Conservation (phyloP, 2,797 vertebrate species). For the Argyrosomus regius region DNA sequence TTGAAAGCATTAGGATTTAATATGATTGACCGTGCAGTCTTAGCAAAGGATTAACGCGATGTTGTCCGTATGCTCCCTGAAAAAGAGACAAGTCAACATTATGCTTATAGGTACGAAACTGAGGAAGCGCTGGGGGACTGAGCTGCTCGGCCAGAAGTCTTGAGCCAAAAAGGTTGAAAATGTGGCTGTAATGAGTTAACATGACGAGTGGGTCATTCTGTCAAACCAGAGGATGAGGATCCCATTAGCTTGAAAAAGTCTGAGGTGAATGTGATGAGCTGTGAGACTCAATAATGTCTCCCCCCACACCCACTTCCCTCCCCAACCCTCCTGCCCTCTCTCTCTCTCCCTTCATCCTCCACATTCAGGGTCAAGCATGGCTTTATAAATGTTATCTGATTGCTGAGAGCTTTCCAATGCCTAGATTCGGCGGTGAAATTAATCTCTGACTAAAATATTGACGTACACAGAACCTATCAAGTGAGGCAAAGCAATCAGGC, state of each 20-base stretch:
- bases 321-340: conserved; percentile 7
- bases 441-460: conserved; percentile 86
- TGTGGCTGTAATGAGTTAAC: conserved; percentile 64
- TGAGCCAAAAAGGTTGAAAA: conserved; percentile 25
- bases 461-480: conserved; percentile 73
- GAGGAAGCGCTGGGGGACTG: conserved; percentile 1
- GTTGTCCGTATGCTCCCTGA: conserved; percentile 64
- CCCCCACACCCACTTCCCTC: neutral
- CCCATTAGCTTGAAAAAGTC: conserved; percentile 68
- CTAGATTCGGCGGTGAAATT: conserved; percentile 77
- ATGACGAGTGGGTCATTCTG: conserved; percentile 49
- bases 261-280: conserved; percentile 78
- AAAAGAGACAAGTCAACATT: conserved; percentile 71
- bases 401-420: conserved; percentile 76
- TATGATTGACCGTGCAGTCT: conserved; percentile 77
- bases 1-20: conserved; percentile 83
- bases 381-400: conserved; percentile 84
- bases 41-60: conserved; percentile 77
- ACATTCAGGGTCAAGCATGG: conserved; percentile 73
- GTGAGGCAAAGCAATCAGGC: conserved; percentile 74
- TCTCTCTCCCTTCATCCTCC: conserved; percentile 61
- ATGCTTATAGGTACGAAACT: conserved; percentile 60
- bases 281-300: conserved; percentile 63
- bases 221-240: conserved; percentile 68
- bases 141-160: conserved; percentile 35